Base-by-base conservation (phyloP, 2,113 vertebrate genomes). In the Echinops telfairi region DNA sequence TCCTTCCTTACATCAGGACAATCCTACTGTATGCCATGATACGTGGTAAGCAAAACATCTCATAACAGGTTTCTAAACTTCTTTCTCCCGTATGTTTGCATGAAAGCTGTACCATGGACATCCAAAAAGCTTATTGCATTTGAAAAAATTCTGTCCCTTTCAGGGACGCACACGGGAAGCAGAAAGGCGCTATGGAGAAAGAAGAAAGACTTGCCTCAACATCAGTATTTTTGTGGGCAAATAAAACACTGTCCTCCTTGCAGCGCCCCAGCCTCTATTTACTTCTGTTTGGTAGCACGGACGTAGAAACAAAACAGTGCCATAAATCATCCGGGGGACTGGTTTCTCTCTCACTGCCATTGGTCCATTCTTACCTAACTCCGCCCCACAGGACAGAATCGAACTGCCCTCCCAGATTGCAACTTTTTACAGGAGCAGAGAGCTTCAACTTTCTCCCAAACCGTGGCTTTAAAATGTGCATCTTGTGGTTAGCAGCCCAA, bases 141-240 rank as follows among this genome's bases (percentile, higher is more conserved):
- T 60, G 33, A 23, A 60, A 53, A 40, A 85, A 87, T 88, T 57
- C 70, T 93, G 60, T 85, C 88, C 79, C 16, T 73, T 80, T 89
- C 64, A 90, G n/a, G 33, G 62, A 29, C 25, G 82, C 92, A 77
- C 17, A 27, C 0, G 8, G 40, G 10, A 77, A 84, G 85, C 16
- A 73, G 79, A 71, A 17, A 84, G 27, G 91, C 78, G 17, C 33
- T 29, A n/a, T 2, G 22, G n/a, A 60, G 20, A 77, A 84, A 90
- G 14, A 71, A 16, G 19, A 66, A 83, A 60, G 36, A 27, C 31
- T 43, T 33, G 62, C 83, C 40, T 3, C 25, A 68, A 20, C 8
- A 7, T 76, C 33, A 88, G 25, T 53, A 80, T 60, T 53, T 91
- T 29, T 71, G 64, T 38, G 20, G 17, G 88, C 22, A 92, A 89